Percentiles rank a stretch among this genome's conserved stretches.
Conservation (phyloP, 2,888 invertebrate genomes). For the Lasioglossum vierecki region DNA sequence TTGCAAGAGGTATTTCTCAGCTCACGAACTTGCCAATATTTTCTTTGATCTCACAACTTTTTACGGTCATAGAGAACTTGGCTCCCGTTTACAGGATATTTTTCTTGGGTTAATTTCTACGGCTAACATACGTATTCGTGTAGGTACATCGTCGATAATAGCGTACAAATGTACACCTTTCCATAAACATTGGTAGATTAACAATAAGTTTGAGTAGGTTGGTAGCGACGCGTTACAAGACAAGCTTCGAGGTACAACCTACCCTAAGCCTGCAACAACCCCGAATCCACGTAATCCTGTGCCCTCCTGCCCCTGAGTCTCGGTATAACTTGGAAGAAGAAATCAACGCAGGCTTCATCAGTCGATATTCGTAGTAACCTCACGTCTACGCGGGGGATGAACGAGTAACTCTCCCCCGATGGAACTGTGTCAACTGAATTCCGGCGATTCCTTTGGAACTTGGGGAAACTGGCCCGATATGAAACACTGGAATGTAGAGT, state of each 20-base stretch:
- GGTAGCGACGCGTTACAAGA: slow-evolving; percentile 41
- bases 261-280: slow-evolving; percentile 63
- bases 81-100: too few species aligned
- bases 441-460: slow-evolving; percentile 10
- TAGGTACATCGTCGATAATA: background rate
- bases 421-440: slow-evolving; percentile 50
- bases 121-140: background rate
- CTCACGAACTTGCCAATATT: too few species aligned
- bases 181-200: background rate
- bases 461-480: background rate
- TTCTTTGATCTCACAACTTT: too few species aligned
- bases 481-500: slow-evolving; percentile 4
- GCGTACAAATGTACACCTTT: background rate
- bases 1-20: too few species aligned
- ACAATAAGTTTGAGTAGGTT: slow-evolving; percentile 38
- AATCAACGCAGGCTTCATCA: slow-evolving; percentile 55
- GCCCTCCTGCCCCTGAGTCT: slow-evolving; percentile 52
- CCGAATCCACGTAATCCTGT: slow-evolving; percentile 60
- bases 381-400: slow-evolving; percentile 57
- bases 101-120: background rate
- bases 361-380: slow-evolving; percentile 66
- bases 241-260: slow-evolving; percentile 48
- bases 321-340: slow-evolving; percentile 63
- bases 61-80: too few species aligned
- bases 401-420: slow-evolving; percentile 28